Conservation (phyloP, 2,113 vertebrate genomes). For the Progne subis region DNA sequence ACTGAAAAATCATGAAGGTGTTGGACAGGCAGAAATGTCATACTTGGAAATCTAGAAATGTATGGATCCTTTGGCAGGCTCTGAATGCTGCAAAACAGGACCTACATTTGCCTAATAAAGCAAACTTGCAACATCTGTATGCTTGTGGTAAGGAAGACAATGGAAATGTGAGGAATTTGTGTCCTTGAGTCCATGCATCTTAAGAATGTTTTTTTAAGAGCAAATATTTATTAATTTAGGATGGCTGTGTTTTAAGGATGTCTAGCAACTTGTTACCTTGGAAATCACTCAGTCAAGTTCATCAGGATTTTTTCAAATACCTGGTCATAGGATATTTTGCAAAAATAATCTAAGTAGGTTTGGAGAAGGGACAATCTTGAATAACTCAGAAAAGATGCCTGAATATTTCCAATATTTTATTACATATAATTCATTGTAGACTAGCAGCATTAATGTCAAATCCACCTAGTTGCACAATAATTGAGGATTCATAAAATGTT, state of each 20-base stretch:
- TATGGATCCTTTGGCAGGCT: background rate
- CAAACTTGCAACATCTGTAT: background rate
- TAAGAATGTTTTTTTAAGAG: background rate
- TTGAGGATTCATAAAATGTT: slow-evolving; percentile 43
- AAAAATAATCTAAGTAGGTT: background rate
- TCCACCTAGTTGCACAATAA: slow-evolving; percentile 13
- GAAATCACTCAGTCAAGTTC: background rate
- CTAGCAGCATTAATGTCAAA: slow-evolving; percentile 5
- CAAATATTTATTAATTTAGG: background rate
- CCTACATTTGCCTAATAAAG: background rate
- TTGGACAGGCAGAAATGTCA: background rate
- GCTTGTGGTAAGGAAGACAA: background rate
- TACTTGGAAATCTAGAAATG: background rate
- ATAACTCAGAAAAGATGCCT: background rate
- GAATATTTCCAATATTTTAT: slow-evolving; percentile 3
- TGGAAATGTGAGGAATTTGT: background rate
- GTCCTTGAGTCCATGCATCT: background rate
- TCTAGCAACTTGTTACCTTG: background rate
- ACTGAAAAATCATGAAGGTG: background rate
- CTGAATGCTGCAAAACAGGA: background rate
- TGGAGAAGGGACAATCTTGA: background rate
- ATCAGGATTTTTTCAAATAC: background rate
- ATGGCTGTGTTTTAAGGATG: background rate
- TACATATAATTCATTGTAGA: background rate
- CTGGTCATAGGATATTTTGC: background rate